Percentiles rank a stretch among this genome's conserved stretches.
Evolutionary conservation across 1,140 invertebrate genomes (phyloP).

Genomic region (Antheraea mylitta): DNA sequence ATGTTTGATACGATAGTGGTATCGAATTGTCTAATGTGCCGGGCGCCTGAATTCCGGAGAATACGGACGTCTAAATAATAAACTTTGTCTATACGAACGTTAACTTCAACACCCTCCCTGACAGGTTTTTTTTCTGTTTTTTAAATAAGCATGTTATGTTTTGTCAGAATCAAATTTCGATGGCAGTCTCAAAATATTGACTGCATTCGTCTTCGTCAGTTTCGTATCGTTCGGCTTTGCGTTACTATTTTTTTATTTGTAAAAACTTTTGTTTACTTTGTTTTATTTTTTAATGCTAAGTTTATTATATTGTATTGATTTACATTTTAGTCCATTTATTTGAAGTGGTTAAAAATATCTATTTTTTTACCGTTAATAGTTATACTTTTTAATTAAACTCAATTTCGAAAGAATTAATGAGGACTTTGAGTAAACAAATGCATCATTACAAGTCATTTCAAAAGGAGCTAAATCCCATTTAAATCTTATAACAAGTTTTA

Average conservation of each 20-base stretch:
- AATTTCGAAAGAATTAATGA: too few species aligned
- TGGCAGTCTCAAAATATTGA: slow-evolving; percentile 56
- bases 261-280: neutral
- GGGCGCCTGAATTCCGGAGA: slow-evolving; percentile 64
- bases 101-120: slow-evolving; percentile 56
- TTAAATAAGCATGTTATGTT: slow-evolving; percentile 62
- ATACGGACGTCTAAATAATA: slow-evolving; percentile 49
- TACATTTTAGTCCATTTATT: too few species aligned
- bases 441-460: too few species aligned
- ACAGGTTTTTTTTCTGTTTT: slow-evolving; percentile 39
- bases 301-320: too few species aligned
- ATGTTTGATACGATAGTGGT: slow-evolving; percentile 62
- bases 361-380: too few species aligned
- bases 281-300: too few species aligned
- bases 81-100: slow-evolving; percentile 66
- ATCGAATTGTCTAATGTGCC: slow-evolving; percentile 67
- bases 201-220: slow-evolving; percentile 20
- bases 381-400: too few species aligned
- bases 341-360: too few species aligned
- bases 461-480: too few species aligned
- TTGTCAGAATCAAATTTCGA: slow-evolving; percentile 31
- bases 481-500: too few species aligned
- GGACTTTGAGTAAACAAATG: too few species aligned
- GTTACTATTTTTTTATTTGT: neutral
- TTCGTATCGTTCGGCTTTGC: too few species aligned